Evolutionary conservation across 1,140 invertebrate genomes (phyloP), one percentile per base, ranked within the genome.

Genomic region (Ylistrum balloti): DNA sequence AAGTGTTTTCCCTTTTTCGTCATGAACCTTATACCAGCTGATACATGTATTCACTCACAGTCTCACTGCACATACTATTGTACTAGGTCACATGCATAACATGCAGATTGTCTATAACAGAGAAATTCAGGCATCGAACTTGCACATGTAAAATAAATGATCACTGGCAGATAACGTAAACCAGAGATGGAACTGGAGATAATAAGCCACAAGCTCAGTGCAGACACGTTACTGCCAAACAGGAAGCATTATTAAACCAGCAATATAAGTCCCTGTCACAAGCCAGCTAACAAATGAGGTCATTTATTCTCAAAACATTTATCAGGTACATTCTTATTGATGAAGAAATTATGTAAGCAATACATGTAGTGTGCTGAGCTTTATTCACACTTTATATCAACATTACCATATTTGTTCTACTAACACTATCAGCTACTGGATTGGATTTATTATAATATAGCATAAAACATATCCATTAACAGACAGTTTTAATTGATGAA

Each of bases 121-220:
- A 74, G 56, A 11, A 74, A 74, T 74, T 74, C 56, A 74, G 28
- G n/a, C 56, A 9, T 74, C 22, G 9, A 74, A 38, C 20, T 74
- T 45, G 41, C 17, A 74, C 56, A 74, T 74, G 56, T 74, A 74
- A n/a, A 74, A 74, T 74, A 74, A 74, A 74, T 74, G 56, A 74
- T 22, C 56, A 74, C 5, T 28, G 56, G 15, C 20, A 28, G 41
- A 13, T 45, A 45, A 45, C 41, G 17, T 1, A 45, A 45, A 17
- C 17, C 17, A 17, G 56, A 74, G 56, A 74, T 74, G n/a, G n/a
- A 28, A 74, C 56, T 28, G 20, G 56, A 74, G 56, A 74, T 74
- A 28, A 74, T 74, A 74, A n/a, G 56, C 22, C 22, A 28, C 28
- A 74, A 17, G 56, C 22, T 74, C 28, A 17, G 5, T 74, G n/a